Base-by-base conservation (phyloP, 2,888 invertebrate genomes). In the Lepidochitona cinerea region DNA sequence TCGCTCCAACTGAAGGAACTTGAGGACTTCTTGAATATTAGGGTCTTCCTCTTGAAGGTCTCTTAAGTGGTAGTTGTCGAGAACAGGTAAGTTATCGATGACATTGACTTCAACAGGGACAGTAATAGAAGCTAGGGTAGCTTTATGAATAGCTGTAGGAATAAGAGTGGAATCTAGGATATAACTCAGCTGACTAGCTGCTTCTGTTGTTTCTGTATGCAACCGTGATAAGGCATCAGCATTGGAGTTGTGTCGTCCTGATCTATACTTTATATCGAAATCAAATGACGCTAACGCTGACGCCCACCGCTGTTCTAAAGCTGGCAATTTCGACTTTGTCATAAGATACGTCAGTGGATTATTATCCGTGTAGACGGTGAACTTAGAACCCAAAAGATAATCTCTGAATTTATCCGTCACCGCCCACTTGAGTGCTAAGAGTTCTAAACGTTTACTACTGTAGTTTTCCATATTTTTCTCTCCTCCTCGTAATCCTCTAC, bases 381-480 rank as follows among this genome's bases (percentile, higher is more conserved):
- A 75, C 18, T 12, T 52, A 6, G 26, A 37, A 23, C 64, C 54
- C n/a, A 75, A 32, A 37, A 73, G 70, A 66, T 70, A 73, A 41
- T 73, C 70, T 3, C 37, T 52, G 70, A 75, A 75, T 66, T 75
- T 75, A 18, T 75, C 73, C 7, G 65, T 64, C 33, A 75, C 67
- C 33, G 76, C 78, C 79, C 79, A 79, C 70, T 79, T 77, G 12
- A 77, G 41, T 4, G 33, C 73, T n/a, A 78, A 64, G 26, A 76
- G 59, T 53, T 79, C 76, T 35, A 79, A n/a, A 64, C 76, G 72
- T 68, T 65, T 26, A 12, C 14, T 6, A 5, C 5, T 32, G 37
- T 41, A 68, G 49, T 41, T 68, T 12, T 23, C 37, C 26, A 41
- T 41, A 14, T 70, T 70, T 33, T 36, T 6, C 36, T 70, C 53